These are phyloP conservation scores for Neodontobutis hainanensis DNA, from an alignment of 2,113 vertebrate species.

Conservation along the genomic window DNA sequence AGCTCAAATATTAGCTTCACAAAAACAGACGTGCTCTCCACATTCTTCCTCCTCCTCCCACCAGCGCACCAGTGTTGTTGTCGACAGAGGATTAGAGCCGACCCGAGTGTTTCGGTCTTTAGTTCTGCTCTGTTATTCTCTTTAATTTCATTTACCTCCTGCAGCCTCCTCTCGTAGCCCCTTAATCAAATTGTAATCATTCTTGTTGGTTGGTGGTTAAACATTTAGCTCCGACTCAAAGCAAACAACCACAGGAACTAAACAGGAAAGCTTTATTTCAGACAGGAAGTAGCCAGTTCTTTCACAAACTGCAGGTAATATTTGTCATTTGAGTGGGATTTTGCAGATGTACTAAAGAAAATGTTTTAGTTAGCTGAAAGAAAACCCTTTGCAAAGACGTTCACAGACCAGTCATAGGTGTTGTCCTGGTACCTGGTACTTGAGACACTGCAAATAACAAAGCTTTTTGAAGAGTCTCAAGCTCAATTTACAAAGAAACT, in stretches of 20 bases:
- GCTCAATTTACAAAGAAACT: accelerated
- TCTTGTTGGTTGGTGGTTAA: constrained; percentile 51
- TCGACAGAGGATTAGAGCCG: constrained; percentile 8
- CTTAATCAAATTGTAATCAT: constrained; percentile 65
- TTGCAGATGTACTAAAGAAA: constrained; percentile 1
- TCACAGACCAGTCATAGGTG: too few species aligned
- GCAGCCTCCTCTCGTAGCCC: constrained; percentile 28
- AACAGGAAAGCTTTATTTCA: not conserved
- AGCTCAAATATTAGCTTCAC: not conserved
- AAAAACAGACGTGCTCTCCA: not conserved
- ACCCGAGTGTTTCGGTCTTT: constrained; percentile 48
- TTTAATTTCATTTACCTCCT: constrained; percentile 60
- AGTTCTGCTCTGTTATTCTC: constrained; percentile 64
- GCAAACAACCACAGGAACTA: constrained; percentile 40
- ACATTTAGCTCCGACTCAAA: constrained; percentile 43
- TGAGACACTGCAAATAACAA: constrained; percentile 1
- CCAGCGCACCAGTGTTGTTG: constrained; percentile 1
- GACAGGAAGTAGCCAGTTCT: not conserved
- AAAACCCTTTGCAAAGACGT: not conserved
- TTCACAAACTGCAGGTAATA: not conserved
- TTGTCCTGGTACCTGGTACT: not conserved
- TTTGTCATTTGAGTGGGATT: constrained; percentile 26
- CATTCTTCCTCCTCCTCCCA: not conserved
- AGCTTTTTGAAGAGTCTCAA: too few species aligned
- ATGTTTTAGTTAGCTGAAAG: not conserved